Base-by-base conservation (phyloP, 2,113 vertebrate genomes). In the Hyperopisus bebe region DNA sequence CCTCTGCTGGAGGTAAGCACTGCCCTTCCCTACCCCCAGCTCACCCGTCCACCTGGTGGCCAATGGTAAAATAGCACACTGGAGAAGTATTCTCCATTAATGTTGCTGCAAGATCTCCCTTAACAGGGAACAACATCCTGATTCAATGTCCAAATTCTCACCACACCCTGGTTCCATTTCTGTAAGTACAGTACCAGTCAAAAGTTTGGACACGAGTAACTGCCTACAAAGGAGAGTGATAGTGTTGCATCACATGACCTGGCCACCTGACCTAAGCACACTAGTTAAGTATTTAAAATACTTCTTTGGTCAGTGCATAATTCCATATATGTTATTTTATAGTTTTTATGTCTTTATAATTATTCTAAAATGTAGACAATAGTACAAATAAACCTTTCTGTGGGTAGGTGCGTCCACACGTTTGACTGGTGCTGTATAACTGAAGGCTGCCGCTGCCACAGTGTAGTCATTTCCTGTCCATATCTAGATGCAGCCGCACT, bases 1-100 rank as follows among this genome's bases (percentile, higher is more conserved):
- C 96, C 96, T 0, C 93, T 97, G 92, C 91, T 97, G 70, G 97
- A 97, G 97, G 97, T 98, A 93, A 96, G 53, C 35, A 15, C 27
- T 13, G 85, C 21, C 42, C 47, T 19, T 3, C 47, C 50, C 27
- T 2, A 7, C 47, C 48, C 27, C 84, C 48, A 46, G 44, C 84
- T 31, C 84, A 17, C n/a, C 47, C 2, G 27, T 39, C 86, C 82
- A 5, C 35, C 74, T 80, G 35, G 35, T 80, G 31, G 35, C 74
- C 74, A 42, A 35, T 5, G 74, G 13, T 80, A 3, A 42, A 42
- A 80, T 80, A 80, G 35, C 74, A 19, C 74, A 7, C 31, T 17
- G 31, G 13, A 15, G 24, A 39, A 24, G 24, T 21, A n/a, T 62
- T n/a, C 24, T 62, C 55, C 55, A 62, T n/a, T 62, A 62, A n/a